A percentile compares a stretch with the other conserved stretches of the same genome.
These are phyloP conservation scores for Ptychoptera contaminata DNA, from an alignment of 2,888 invertebrate genomes.

Conservation along the genomic window DNA sequence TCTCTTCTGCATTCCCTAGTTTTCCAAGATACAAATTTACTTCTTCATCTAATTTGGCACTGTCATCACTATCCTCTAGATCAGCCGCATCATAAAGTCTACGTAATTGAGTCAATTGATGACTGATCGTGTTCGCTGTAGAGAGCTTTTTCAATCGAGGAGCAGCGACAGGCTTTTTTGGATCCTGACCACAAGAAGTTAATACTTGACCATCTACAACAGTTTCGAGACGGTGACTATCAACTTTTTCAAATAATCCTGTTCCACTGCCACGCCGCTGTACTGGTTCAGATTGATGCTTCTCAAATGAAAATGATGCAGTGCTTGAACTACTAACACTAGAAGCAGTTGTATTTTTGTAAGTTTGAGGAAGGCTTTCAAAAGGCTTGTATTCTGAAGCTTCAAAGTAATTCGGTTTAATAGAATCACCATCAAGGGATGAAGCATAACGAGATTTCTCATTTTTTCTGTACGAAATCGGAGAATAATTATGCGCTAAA, in stretches of 20 bases:
- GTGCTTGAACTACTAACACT: constrained; percentile 1
- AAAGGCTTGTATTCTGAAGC: too few species aligned
- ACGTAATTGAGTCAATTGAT: constrained; percentile 25
- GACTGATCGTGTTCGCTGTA: constrained; percentile 23
- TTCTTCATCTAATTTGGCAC: constrained; percentile 40
- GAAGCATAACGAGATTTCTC: constrained; percentile 7
- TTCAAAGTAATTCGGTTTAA: constrained; percentile 8
- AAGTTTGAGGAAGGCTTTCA: too few species aligned
- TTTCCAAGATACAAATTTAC: constrained; percentile 38
- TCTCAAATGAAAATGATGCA: constrained; percentile 2
- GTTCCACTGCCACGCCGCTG: not conserved
- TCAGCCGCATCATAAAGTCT: constrained; percentile 26
- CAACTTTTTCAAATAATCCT: not conserved
- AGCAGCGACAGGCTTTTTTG: constrained; percentile 18
- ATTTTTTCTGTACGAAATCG: too few species aligned
- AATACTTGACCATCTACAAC: not conserved
- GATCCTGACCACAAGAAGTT: not conserved
- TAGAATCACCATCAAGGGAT: constrained; percentile 12
- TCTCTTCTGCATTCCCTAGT: constrained; percentile 10
- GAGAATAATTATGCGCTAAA: not conserved
- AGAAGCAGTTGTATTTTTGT: not conserved
- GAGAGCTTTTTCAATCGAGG: constrained; percentile 25
- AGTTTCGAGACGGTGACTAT: not conserved
- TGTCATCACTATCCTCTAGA: constrained; percentile 33
- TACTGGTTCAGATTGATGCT: not conserved